Evolutionary conservation across 2,113 vertebrate genomes (phyloP), one percentile per base, ranked within the genome.

Genomic region (Brienomyrus brachyistius): DNA sequence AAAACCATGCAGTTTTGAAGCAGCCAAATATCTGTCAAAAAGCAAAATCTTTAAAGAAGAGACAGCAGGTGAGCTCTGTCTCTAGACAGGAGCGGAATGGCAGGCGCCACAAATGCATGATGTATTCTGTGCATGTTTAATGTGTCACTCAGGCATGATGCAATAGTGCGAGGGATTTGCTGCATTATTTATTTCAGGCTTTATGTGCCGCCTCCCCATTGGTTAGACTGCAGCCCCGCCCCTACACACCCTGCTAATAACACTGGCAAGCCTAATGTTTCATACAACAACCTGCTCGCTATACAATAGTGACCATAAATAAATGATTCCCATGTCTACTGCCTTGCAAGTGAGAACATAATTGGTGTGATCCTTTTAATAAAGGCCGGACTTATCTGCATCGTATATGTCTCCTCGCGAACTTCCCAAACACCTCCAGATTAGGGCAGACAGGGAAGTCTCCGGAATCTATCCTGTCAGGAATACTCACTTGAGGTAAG

Each of bases 151-250:
- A 27, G 23, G 48, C 45, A 1, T 50, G 48, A 86, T 50, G 47
- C 23, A 47, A 31, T 23, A 86, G 9, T 27, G 23, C 5, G n/a
- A 54, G 85, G 51, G 13, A 52, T 87, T 54, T 54, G n/a, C 17
- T 87, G 85, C 27, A 87, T 87, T 87, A 87, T 54, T 87, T 40
- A 54, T 87, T 87, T 87, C n/a, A 19, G 48, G 27, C 23, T 35
- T 54, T 56, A 40, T 40, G 1, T 56, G 50, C 7, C 9, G 11
- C 6, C 51, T 40, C 11, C 35, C 51, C 27, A 40, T 87, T 47
- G n/a, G 86, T 89, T 35, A 87, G 83, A 85, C 47, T 23, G 23
- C 77, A 77, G 89, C 51, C 51, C 31, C 51, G n/a, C 50, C 85
- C 85, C 31, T 54, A 56, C 31, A 5, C 56, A 88, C 52, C 23